Base-by-base conservation (phyloP, 2,888 invertebrate genomes). In the Amitus sp. region DNA sequence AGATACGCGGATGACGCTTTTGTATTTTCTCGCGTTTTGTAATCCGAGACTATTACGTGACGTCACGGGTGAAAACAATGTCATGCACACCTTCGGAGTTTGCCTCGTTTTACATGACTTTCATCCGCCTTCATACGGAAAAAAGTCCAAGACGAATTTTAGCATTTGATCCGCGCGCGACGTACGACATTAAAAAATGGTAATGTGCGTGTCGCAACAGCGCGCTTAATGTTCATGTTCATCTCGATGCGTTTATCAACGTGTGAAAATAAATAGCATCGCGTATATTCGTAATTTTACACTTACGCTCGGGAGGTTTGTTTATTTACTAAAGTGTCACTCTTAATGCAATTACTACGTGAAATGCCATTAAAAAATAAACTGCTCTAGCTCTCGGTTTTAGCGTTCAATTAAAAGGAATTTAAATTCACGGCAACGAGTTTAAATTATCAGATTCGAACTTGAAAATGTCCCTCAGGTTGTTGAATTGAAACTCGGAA, bases 61-160 rank as follows among this genome's bases (percentile, higher is more conserved):
- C 77, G 75, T 78, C 78, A 76, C 70, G 66, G 68, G 69, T 71
- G 73, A 73, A 76, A 78, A 77, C 77, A 77, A 77, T 74, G 75
- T 70, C 72, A 70, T 70, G 72, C 73, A 74, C 73, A 73, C 69
- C 64, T 71, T 74, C 65, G n/a, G n/a, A n/a, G n/a, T n/a, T n/a
- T n/a, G 66, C 66, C 64, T 70, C 20, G 12, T 18, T 39, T n/a
- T 39, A 34, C n/a, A 9, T 34, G n/a, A 10, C 12, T 34, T 34
- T 34, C 4, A 12, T 34, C n/a, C 13, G n/a, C n/a, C n/a, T n/a
- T n/a, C n/a, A n/a, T n/a, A n/a, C n/a, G n/a, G 34, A 34, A 9
- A 10, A 34, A 2, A 7, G 12, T n/a, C 17, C 4, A 15, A 39
- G 4, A 15, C 7, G 39, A 2, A 39, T 39, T 39, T 15, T n/a